Evolutionary conservation across 2,797 vertebrate species (phyloP), one percentile per base, ranked within the genome.

Genomic region (Nasua narica): DNA sequence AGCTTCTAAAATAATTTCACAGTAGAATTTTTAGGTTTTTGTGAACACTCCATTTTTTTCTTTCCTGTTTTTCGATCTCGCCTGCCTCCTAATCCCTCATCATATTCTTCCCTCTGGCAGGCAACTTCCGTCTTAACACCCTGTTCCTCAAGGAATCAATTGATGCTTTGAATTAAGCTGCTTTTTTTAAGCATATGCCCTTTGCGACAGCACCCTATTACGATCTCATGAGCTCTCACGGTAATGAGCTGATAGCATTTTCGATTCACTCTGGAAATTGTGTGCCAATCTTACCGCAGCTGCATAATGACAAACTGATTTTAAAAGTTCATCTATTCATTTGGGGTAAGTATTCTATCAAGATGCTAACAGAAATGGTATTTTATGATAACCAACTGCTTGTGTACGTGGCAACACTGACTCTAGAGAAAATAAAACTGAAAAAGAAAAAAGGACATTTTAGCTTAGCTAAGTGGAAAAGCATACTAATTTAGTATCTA

Each of bases 321-420:
- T 72, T 67, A 84, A 94, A 93, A 95, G 52, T 87, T 72, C 74
- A 62, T 56, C 46, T 81, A 56, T 83, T 95, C 50, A 27, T 86
- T 91, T 83, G 13, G 16, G n/a, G 0, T 72, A 94, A 74, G n/a
- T 37, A 72, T 43, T 48, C 35, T 12, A 94, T 46, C 35, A 72
- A 52, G 21, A 67, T 58, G 48, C 23, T 91, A 91, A 82, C 2
- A 78, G 46, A 89, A 70, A 60, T 16, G 2, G 18, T 72, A 81
- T 83, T 87, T 79, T 91, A 32, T 54, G 32, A 43, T 67, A 91
- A 3, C 32, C 21, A 58, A 10, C 14, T 78, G 29, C 6, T 54
- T 23, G 27, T 27, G 8, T 37, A 54, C 1, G 40, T 74, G 52
- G n/a, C 8, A 69, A 62, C 58, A 40, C 25, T 50, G 10, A 87